Conservation (phyloP, 1,140 invertebrate genomes). For the Oscheius sp. region DNA sequence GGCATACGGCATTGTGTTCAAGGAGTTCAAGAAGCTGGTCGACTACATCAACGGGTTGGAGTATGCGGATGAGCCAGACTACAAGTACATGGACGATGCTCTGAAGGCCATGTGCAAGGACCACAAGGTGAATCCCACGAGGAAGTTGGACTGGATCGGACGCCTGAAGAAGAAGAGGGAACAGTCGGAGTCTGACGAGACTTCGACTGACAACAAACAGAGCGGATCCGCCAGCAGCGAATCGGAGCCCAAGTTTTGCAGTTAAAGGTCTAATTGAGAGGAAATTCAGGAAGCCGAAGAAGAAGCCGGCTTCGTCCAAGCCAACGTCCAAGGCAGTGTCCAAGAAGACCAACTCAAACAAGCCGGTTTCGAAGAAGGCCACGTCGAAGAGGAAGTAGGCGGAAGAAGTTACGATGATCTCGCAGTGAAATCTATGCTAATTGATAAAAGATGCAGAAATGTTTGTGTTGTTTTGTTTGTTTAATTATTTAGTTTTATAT, state of each 20-base stretch:
- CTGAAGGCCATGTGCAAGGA: not conserved
- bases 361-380: no score
- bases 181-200: not conserved
- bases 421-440: no score
- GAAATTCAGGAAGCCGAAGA: not conserved
- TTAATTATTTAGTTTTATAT: no score
- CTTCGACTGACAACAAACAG: not conserved
- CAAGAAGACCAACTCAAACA: no score
- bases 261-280: no score
- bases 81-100: not conserved
- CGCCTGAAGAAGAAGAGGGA: not conserved
- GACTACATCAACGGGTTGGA: not conserved
- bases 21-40: not conserved
- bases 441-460: no score
- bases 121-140: not conserved
- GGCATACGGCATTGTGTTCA: not conserved
- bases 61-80: not conserved
- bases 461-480: no score
- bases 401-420: no score
- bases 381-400: no score
- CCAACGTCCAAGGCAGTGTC: not conserved
- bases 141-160: not conserved
- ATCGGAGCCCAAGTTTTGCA: not conserved
- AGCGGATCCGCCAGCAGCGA: not conserved
- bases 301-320: not conserved